Conservation (phyloP, 1,140 invertebrate genomes). For the Platyscapa corneri region DNA sequence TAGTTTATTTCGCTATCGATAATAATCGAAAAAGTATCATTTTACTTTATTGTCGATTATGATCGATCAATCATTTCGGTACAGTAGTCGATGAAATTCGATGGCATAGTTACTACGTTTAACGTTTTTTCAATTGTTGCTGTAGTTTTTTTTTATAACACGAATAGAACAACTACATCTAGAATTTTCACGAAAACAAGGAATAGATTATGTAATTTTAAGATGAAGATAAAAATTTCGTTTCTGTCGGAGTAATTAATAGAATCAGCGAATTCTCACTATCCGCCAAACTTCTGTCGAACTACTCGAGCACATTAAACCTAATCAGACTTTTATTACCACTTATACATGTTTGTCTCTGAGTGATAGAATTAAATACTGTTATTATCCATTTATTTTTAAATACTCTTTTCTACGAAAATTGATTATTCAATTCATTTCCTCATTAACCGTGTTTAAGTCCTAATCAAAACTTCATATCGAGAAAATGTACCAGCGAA, state of each 20-base stretch:
- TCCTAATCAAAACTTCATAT: neutral
- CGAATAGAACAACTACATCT: conserved; percentile 29
- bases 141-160: neutral
- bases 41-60: neutral
- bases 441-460: neutral
- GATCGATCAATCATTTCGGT: neutral
- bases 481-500: neutral
- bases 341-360: neutral
- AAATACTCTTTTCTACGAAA: neutral
- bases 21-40: neutral
- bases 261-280: neutral
- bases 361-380: conserved; percentile 1
- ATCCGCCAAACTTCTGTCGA: neutral
- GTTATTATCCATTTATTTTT: neutral
- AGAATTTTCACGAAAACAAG: neutral
- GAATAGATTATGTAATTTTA: neutral
- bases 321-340: conserved; percentile 51
- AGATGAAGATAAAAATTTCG: neutral
- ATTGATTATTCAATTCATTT: neutral
- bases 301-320: conserved; percentile 29
- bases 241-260: neutral
- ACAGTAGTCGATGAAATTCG: conserved; percentile 6
- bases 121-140: neutral
- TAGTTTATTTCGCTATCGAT: neutral
- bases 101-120: neutral